Conservation (phyloP, 1,140 invertebrate genomes). For the Epicauta chinensis region DNA sequence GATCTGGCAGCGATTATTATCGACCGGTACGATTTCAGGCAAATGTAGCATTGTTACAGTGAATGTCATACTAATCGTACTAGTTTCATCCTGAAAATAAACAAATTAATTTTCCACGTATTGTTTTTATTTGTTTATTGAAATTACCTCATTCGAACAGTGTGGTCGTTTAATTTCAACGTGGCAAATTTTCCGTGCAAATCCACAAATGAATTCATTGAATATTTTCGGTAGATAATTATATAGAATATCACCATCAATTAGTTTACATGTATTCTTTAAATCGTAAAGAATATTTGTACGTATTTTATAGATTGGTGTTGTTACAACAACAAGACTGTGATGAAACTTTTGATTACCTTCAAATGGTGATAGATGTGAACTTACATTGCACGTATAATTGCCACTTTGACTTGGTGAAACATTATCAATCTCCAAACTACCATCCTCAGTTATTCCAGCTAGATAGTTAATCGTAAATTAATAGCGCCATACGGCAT, state of each 20-base stretch:
- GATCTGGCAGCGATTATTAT: slow-evolving; percentile 28
- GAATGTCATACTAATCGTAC: slow-evolving; percentile 24
- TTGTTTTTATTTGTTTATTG: neutral
- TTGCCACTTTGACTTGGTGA: slow-evolving; percentile 6
- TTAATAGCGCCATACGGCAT: no score
- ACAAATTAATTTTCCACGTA: neutral
- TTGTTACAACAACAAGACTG: slow-evolving; percentile 4
- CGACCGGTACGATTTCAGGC: slow-evolving; percentile 24
- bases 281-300: slow-evolving; percentile 27
- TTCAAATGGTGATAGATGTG: neutral
- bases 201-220: slow-evolving; percentile 23
- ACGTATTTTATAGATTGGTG: slow-evolving; percentile 9
- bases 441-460: neutral
- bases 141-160: slow-evolving; percentile 24
- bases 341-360: slow-evolving; percentile 6
- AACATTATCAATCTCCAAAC: slow-evolving; percentile 1
- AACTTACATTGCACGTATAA: slow-evolving; percentile 9
- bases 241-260: slow-evolving; percentile 24
- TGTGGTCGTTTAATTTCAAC: slow-evolving; percentile 26
- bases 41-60: slow-evolving; percentile 28
- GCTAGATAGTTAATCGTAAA: no score
- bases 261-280: slow-evolving; percentile 24
- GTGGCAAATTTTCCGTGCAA: slow-evolving; percentile 21
- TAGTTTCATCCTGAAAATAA: slow-evolving; percentile 22
- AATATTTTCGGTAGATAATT: slow-evolving; percentile 28